Evolutionary conservation across 2,797 vertebrate species (phyloP), one percentile per base, ranked within the genome.

Genomic region (Melanogrammus aeglefinus): DNA sequence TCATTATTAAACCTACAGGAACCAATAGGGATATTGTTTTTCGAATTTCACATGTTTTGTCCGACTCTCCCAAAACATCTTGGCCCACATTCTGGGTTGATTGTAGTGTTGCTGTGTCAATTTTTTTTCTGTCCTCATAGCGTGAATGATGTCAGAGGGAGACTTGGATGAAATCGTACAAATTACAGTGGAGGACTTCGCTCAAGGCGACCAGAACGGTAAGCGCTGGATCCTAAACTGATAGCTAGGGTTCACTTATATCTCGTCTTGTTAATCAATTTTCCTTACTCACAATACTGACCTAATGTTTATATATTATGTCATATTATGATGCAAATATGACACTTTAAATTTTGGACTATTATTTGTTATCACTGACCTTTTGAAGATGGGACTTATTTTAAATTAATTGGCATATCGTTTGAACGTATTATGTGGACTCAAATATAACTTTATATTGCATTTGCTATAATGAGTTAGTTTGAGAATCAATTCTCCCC

Each of bases 101-200:
- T 63, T 27, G 63, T 69, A 27, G n/a, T 69, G 27, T 69, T 69
- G 10, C 24, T 24, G 9, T 6, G 12, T 27, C 63, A 69, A 24
- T 57, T 6, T 0, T 35, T 35, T 72, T 18, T 72, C 70, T 35
- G 12, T 16, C 1, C 70, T 29, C 33, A 51, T 86, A 93, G 93
- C 77, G 92, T 96, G 94, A 96, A 97, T 95, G 94, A 99, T 99
- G 98, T 96, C 98, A 74, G 97, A 96, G 85, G 96, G 97, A 87
- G 97, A 97, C 72, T 86, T 99, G 94, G 95, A 96, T 78, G 97
- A 99, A 75, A 98, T 99, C 84, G 97, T 99, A 75, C 98, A 99
- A 91, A 99, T 99, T 72, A 96, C 97, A 12, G 98, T 99, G 70
- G 97, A 96, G 79, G 98, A 99, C 85, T 92, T 99, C 88, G 94